These are phyloP conservation scores for Sorex maritimensis DNA, from an alignment of 2,797 vertebrate genomes.

Conservation along the genomic window DNA sequence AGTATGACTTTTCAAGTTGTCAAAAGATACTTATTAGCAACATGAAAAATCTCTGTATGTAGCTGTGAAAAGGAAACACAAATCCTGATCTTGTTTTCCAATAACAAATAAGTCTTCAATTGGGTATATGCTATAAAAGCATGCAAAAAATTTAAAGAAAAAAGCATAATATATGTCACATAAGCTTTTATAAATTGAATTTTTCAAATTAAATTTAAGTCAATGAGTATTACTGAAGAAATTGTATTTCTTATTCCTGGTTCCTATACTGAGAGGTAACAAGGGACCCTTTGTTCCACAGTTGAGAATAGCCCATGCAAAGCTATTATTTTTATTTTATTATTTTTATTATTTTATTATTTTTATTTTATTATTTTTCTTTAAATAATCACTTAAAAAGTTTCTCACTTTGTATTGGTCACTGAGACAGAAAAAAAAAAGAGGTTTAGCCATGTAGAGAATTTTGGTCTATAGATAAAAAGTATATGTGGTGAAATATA, in stretches of 20 bases:
- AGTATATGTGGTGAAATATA: too few species aligned
- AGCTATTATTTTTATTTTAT: too few species aligned
- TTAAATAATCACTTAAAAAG: too few species aligned
- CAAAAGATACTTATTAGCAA: background rate
- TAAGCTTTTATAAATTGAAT: background rate
- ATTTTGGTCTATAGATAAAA: too few species aligned
- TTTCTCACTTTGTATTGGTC: too few species aligned
- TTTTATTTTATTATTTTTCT: too few species aligned
- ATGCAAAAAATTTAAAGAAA: background rate
- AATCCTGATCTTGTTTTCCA: background rate
- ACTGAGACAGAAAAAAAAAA: too few species aligned
- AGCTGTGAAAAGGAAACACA: background rate
- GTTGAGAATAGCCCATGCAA: too few species aligned
- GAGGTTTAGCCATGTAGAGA: too few species aligned
- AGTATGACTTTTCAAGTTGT: background rate
- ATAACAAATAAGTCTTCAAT: background rate
- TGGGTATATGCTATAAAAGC: background rate
- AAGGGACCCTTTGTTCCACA: too few species aligned
- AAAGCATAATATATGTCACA: background rate
- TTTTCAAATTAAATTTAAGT: conserved; percentile 3
- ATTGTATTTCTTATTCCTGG: background rate
- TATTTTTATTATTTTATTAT: too few species aligned
- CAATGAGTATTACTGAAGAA: conserved; percentile 10
- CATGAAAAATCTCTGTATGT: background rate
- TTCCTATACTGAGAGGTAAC: background rate